Evolutionary conservation across 2,888 invertebrate species (phyloP).

Genomic region (Cantharis nigra): DNA sequence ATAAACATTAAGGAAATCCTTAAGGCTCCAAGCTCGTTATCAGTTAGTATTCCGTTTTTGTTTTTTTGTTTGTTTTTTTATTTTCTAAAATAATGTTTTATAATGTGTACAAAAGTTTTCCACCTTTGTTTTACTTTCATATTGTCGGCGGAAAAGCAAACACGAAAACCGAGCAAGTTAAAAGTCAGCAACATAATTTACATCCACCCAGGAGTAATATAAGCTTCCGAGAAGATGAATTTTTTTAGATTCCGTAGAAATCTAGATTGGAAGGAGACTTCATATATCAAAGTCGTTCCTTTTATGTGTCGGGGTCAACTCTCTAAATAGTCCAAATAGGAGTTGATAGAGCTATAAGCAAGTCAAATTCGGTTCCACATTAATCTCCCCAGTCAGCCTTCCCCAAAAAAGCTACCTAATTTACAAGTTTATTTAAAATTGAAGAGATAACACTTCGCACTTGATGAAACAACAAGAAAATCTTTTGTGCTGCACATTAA

Average conservation of each 20-base stretch:
- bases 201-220: constrained; percentile 24
- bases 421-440: background rate
- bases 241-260: constrained; percentile 19
- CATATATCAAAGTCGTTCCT: constrained; percentile 26
- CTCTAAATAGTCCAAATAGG: constrained; percentile 15
- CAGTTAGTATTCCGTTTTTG: constrained; percentile 6
- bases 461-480: background rate
- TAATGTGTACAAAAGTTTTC: constrained; percentile 12
- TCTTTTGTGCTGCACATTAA: constrained; percentile 1
- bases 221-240: constrained; percentile 19
- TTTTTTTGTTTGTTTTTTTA: background rate
- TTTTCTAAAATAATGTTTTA: constrained; percentile 5
- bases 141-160: background rate
- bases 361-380: constrained; percentile 5
- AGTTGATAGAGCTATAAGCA: constrained; percentile 15
- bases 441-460: background rate
- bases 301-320: constrained; percentile 13
- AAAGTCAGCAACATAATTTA: constrained; percentile 19
- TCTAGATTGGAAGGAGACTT: constrained; percentile 24
- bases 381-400: constrained; percentile 2
- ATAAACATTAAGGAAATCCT: constrained; percentile 12
- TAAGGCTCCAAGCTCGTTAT: constrained; percentile 13
- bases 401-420: background rate
- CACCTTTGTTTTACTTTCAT: constrained; percentile 6
- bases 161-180: background rate